Conservation (phyloP, 2,888 invertebrate genomes). For the Cryptus viduatorius region DNA sequence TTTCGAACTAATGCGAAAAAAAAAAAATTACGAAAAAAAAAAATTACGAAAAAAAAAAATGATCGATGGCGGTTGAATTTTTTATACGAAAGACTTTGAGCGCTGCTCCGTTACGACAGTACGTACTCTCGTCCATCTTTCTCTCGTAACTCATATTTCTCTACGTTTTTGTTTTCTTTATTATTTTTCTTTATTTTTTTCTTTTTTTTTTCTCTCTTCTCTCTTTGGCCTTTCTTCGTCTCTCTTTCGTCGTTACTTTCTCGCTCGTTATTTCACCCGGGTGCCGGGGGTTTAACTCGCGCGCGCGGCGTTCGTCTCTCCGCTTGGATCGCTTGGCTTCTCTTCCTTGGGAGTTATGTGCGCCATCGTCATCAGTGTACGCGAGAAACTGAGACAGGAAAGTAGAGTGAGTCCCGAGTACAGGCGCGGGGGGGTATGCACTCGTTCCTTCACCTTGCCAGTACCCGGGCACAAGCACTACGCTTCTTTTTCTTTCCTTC, state of each 20-base stretch:
- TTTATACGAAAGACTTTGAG: slow-evolving; percentile 33
- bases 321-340: slow-evolving; percentile 22
- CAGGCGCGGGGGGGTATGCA: slow-evolving; percentile 65
- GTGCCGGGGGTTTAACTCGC: slow-evolving; percentile 2
- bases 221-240: neutral
- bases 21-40: neutral
- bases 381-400: slow-evolving; percentile 48
- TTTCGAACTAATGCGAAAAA: neutral
- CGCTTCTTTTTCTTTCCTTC: slow-evolving; percentile 48
- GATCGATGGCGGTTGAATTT: slow-evolving; percentile 12
- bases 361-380: slow-evolving; percentile 1
- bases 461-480: slow-evolving; percentile 53
- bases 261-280: slow-evolving; percentile 51
- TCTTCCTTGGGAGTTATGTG: neutral
- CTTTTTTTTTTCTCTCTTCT: neutral
- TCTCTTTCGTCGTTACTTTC: slow-evolving; percentile 38
- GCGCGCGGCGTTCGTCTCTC: slow-evolving; percentile 28
- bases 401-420: slow-evolving; percentile 35
- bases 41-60: neutral
- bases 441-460: slow-evolving; percentile 81
- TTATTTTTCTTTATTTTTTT: slow-evolving; percentile 5
- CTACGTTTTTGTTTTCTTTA: slow-evolving; percentile 29
- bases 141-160: slow-evolving; percentile 59
- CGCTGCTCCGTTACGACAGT: slow-evolving; percentile 44
- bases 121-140: slow-evolving; percentile 42